Conservation (phyloP, 2,797 vertebrate genomes). For the Notamacropus eugenii region DNA sequence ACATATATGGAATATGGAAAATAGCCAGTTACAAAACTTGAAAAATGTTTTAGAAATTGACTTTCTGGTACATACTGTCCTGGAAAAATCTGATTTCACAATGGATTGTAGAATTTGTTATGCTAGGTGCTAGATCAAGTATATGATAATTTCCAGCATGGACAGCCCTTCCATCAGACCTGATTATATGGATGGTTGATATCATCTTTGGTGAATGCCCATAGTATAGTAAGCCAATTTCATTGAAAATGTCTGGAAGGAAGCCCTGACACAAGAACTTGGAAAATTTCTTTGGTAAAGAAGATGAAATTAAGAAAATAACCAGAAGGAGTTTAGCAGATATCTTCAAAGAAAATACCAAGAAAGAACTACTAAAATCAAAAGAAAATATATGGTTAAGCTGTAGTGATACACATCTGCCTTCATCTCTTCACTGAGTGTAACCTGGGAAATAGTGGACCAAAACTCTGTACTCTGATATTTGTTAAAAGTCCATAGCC, state of each 20-base stretch:
- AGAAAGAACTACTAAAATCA: constrained; percentile 79
- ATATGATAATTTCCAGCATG: constrained; percentile 92
- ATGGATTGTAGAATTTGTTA: constrained; percentile 94
- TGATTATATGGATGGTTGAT: constrained; percentile 92
- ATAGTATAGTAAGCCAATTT: constrained; percentile 94
- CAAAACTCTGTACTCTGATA: not conserved
- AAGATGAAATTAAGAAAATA: constrained; percentile 38
- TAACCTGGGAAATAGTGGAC: not conserved
- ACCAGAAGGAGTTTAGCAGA: constrained; percentile 11
- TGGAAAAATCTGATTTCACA: constrained; percentile 94
- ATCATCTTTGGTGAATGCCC: constrained; percentile 95
- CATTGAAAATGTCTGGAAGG: constrained; percentile 88
- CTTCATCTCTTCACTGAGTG: constrained; percentile 61
- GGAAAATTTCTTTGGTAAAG: not conserved
- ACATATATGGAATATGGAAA: constrained; percentile 96
- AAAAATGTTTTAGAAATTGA: constrained; percentile 96
- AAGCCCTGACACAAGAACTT: constrained; percentile 80
- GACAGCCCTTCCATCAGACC: constrained; percentile 93
- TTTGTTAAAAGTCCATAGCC: not conserved
- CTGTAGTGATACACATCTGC: constrained; percentile 75
- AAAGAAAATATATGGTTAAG: constrained; percentile 78
- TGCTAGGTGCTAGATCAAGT: constrained; percentile 90
- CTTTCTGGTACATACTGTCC: constrained; percentile 92
- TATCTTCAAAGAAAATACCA: constrained; percentile 82
- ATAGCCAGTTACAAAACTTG: constrained; percentile 94